phyloP scores from a whole-genome alignment of 2,113 vertebrate genomes.

The Oncorhynchus keta region DNA sequence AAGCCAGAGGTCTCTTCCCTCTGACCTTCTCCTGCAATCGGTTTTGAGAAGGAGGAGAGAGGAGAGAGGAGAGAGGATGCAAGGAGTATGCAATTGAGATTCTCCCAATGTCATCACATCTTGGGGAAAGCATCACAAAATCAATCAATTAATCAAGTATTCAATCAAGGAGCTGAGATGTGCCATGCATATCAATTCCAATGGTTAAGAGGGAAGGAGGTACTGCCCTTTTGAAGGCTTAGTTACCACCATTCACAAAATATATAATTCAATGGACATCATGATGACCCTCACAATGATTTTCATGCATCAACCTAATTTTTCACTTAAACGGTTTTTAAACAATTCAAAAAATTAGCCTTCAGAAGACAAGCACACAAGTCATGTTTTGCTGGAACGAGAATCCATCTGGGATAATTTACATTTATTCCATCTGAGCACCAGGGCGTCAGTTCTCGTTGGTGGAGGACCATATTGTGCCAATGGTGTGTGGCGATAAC shows the following conservation, averaged over 20 bases:
- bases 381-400: conserved; percentile 22
- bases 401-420: conserved; percentile 89
- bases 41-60: no score
- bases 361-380: conserved; percentile 12
- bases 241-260: not conserved
- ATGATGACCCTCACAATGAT: not conserved
- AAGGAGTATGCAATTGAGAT: no score
- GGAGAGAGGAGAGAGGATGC: no score
- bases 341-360: not conserved
- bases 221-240: not conserved
- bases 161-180: not conserved
- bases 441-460: conserved; percentile 82
- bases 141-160: no score
- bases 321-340: not conserved
- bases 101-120: not conserved
- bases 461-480: conserved; percentile 84
- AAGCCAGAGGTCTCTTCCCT: no score
- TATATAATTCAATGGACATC: not conserved
- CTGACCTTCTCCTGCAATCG: no score
- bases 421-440: conserved; percentile 91
- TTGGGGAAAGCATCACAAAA: not conserved
- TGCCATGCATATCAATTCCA: not conserved
- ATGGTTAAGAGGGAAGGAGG: not conserved
- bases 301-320: conserved; percentile 5
- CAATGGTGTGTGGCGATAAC: conserved; percentile 80